phyloP scores from a whole-genome alignment of 2,113 vertebrate species.

The Macquaria australasica region DNA sequence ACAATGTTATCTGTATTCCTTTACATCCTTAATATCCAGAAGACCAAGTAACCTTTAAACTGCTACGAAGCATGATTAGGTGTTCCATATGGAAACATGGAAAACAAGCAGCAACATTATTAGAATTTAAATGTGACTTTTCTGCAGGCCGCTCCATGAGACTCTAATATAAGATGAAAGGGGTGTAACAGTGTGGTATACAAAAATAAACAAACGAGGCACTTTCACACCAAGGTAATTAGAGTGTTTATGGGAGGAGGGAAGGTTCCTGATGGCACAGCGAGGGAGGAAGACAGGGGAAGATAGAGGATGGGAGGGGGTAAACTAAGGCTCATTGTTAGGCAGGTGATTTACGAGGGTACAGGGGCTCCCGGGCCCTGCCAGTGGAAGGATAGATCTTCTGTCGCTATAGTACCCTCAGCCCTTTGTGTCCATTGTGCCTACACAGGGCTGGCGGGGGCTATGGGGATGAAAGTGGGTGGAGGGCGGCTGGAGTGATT shows the following conservation, averaged over 20 bases:
- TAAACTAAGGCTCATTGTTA: constrained; percentile 82
- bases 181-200: constrained; percentile 41
- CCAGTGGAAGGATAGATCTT: constrained; percentile 73
- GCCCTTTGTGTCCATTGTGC: constrained; percentile 81
- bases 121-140: constrained; percentile 33
- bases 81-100: constrained; percentile 18
- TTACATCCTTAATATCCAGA: not conserved
- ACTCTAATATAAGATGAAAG: constrained; percentile 28
- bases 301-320: constrained; percentile 50
- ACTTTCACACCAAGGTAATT: constrained; percentile 78
- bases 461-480: constrained; percentile 61
- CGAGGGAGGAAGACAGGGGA: constrained; percentile 43
- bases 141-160: constrained; percentile 34
- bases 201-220: constrained; percentile 72
- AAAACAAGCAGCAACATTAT: constrained; percentile 26
- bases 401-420: constrained; percentile 75
- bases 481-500: constrained; percentile 54
- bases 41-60: constrained; percentile 13
- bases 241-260: constrained; percentile 69
- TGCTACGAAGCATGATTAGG: not conserved
- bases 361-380: constrained; percentile 62
- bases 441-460: constrained; percentile 51
- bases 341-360: constrained; percentile 83
- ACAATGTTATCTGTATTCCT: not conserved
- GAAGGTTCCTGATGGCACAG: constrained; percentile 65